Evolutionary conservation across 2,113 vertebrate species (phyloP).

Genomic region (Etheostoma cragini): DNA sequence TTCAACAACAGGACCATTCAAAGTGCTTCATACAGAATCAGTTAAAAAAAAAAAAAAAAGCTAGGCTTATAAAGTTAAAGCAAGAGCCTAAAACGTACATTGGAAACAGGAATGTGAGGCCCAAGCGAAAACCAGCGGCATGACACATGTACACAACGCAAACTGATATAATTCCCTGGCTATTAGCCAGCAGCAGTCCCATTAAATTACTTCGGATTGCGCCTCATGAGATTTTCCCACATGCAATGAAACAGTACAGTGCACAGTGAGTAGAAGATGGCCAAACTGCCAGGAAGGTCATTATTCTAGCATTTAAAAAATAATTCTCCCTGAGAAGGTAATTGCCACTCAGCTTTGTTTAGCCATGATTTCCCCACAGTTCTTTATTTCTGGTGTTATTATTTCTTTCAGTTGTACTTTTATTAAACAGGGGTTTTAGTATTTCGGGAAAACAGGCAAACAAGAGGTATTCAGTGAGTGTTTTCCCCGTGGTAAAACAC

Average conservation of each 20-base stretch:
- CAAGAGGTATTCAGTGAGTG: not conserved
- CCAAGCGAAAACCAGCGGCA: not conserved
- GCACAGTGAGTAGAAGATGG: not conserved
- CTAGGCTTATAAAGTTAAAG: not conserved
- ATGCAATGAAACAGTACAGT: not conserved
- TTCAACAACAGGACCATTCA: too few species aligned
- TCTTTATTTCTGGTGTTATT: not conserved
- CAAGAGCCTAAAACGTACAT: not conserved
- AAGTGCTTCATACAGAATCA: too few species aligned
- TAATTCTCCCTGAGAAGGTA: not conserved
- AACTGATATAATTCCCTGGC: slow-evolving; percentile 22
- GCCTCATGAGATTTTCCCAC: not conserved
- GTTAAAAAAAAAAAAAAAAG: too few species aligned
- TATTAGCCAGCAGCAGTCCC: slow-evolving; percentile 32
- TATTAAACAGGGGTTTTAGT: slow-evolving; percentile 7
- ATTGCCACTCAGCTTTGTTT: not conserved
- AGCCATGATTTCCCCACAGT: not conserved
- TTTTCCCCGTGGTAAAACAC: not conserved
- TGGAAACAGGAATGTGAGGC: not conserved
- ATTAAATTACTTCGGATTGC: slow-evolving; percentile 22
- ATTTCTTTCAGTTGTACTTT: slow-evolving; percentile 1
- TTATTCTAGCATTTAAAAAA: not conserved
- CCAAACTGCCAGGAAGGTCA: not conserved
- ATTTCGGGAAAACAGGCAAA: slow-evolving; percentile 1
- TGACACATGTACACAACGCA: not conserved